A percentile compares a stretch with the other conserved stretches of the same genome.
phyloP scores from a whole-genome alignment of 2,888 invertebrate species.

The Rhamphomyia laevipes region DNA sequence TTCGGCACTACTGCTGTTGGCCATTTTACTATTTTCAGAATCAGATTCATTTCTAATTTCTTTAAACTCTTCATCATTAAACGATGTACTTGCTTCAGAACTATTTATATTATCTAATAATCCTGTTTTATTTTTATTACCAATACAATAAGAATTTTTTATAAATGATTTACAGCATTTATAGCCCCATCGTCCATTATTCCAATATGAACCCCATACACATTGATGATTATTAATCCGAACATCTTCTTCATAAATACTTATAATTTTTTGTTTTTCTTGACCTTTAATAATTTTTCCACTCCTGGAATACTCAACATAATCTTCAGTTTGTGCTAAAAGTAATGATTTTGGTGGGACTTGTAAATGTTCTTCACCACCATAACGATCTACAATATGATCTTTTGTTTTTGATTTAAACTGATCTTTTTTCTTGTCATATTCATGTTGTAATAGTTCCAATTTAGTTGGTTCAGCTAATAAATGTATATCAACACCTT shows the following conservation, averaged over 20 bases:
- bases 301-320: slow-evolving; percentile 88
- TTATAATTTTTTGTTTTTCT: slow-evolving; percentile 73
- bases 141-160: slow-evolving; percentile 75
- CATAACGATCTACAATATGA: slow-evolving; percentile 83
- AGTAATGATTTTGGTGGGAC: slow-evolving; percentile 75
- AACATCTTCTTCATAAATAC: slow-evolving; percentile 90
- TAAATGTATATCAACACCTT: slow-evolving; percentile 88
- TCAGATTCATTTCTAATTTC: background rate
- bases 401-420: slow-evolving; percentile 76
- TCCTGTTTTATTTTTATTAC: slow-evolving; percentile 39
- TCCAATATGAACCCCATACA: slow-evolving; percentile 96
- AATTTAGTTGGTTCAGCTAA: slow-evolving; percentile 97
- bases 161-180: slow-evolving; percentile 90
- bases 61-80: slow-evolving; percentile 23
- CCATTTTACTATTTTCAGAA: background rate
- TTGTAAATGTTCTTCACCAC: slow-evolving; percentile 84
- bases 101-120: background rate
- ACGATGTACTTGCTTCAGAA: slow-evolving; percentile 24
- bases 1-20: slow-evolving; percentile 9
- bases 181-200: slow-evolving; percentile 87
- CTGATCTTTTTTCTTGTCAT: slow-evolving; percentile 77
- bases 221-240: slow-evolving; percentile 84
- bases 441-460: slow-evolving; percentile 81
- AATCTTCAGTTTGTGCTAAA: slow-evolving; percentile 90
- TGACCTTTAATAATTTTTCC: slow-evolving; percentile 80